Base-by-base conservation (phyloP, 2,113 vertebrate species). In the Notothenia rossii region DNA sequence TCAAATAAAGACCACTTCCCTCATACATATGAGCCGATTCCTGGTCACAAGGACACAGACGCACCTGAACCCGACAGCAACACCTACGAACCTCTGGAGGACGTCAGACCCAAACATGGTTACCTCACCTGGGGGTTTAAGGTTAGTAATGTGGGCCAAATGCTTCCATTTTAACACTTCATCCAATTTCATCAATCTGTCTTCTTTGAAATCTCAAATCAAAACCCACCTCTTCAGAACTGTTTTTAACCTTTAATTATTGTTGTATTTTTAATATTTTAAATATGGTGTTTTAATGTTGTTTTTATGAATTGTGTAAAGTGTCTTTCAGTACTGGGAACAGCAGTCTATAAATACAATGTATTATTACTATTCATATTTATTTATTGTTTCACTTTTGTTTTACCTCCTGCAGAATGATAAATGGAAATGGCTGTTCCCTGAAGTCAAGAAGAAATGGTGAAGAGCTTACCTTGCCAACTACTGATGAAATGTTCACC, bases 351-450 rank as follows among this genome's bases (percentile, higher is more conserved):
- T 40, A 40, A 40, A 40, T 40, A 40, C 5, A 40, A 40, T 40
- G 36, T 40, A 40, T 40, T 40, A 7, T 40, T 40, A 40, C 36
- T 40, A 7, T 40, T 40, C 5, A 7, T 40, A 40, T 69, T 10
- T 48, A 45, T 49, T 54, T 70, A 79, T 77, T 69, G 5, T 69
- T 55, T 2, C 13, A 15, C 45, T 29, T 55, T 25, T 83, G 9
- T 85, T 55, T 60, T 81, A 22, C 65, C 60, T 90, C 66, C 65
- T 77, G 45, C 91, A 98, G 96, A 91, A 87, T 40, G 95, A 97
- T 51, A 96, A 94, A 84, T 93, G 93, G 93, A 94, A 94, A 85
- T 93, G 92, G 82, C 89, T 96, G 60, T 92, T 96, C 74, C 84
- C 92, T 0, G 95, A 97, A 3, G 88, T 75, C 89, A 96, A 95